Conservation (phyloP, 2,888 invertebrate species). For the Drosophila antonietae region DNA sequence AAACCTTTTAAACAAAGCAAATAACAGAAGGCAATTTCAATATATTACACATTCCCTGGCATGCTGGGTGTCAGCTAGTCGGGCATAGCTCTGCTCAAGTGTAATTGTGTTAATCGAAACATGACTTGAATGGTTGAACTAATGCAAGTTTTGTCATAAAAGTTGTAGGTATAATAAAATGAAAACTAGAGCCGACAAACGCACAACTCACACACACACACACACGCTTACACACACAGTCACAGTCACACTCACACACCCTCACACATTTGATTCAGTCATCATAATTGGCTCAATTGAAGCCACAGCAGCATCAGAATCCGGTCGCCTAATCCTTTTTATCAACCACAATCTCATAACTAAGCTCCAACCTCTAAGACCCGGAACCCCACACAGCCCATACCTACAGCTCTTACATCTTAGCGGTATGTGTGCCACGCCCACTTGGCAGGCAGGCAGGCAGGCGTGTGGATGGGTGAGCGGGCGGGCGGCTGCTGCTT, state of each 20-base stretch:
- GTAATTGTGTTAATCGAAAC: neutral
- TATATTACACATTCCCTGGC: neutral
- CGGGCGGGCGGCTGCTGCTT: conserved; percentile 15
- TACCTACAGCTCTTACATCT: neutral
- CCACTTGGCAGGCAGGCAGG: conserved; percentile 13
- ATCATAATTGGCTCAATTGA: conserved; percentile 59
- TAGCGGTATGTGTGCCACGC: conserved; percentile 37
- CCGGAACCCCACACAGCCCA: neutral
- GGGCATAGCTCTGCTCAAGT: neutral
- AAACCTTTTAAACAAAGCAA: too few relatives aligned
- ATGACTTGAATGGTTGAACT: neutral
- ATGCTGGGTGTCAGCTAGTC: neutral
- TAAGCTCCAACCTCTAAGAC: conserved; percentile 2
- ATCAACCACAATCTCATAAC: conserved; percentile 51
- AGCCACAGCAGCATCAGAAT: conserved; percentile 29
- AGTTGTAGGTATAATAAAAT: conserved; percentile 1
- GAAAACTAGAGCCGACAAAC: neutral
- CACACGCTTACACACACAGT: neutral
- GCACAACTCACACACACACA: neutral
- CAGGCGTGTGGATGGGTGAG: neutral
- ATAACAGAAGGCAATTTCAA: too few relatives aligned
- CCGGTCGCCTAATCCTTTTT: conserved; percentile 42
- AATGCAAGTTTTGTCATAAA: conserved; percentile 3
- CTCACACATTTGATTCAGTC: conserved; percentile 26
- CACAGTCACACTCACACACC: neutral